phyloP scores from a whole-genome alignment of 2,888 invertebrate genomes.

The Xylota segnis region DNA sequence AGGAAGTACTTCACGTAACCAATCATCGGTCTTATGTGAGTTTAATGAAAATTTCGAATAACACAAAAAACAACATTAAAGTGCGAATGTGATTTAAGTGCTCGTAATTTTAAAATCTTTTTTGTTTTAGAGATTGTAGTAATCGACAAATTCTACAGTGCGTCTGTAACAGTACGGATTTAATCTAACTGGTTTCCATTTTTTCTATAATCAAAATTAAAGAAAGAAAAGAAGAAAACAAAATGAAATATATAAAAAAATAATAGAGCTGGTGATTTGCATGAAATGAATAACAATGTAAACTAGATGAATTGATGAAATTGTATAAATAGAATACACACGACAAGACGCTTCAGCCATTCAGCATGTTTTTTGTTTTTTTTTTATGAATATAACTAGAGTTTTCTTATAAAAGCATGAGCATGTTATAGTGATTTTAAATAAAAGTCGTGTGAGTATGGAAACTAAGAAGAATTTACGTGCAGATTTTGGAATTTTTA shows the following conservation, averaged over 20 bases:
- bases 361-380: conserved; percentile 1
- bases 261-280: conserved; percentile 57
- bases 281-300: conserved; percentile 58
- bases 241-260: conserved; percentile 73
- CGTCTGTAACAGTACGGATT: conserved; percentile 84
- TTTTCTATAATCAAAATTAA: conserved; percentile 81
- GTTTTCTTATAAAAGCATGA: neutral
- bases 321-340: conserved; percentile 6
- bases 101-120: conserved; percentile 1
- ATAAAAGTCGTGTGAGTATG: neutral
- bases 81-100: conserved; percentile 44
- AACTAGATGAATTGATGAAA: conserved; percentile 23
- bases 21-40: conserved; percentile 14
- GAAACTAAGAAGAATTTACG: neutral
- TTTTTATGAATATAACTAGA: neutral
- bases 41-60: conserved; percentile 15
- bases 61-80: conserved; percentile 21
- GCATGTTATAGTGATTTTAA: neutral
- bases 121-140: conserved; percentile 81
- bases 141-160: conserved; percentile 83
- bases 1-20: conserved; percentile 17
- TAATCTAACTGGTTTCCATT: conserved; percentile 84
- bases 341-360: neutral
- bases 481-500: neutral
- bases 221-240: conserved; percentile 78